Evolutionary conservation across 2,797 vertebrate species (phyloP), one percentile per base, ranked within the genome.

Genomic region (Rhinogobio ventralis): DNA sequence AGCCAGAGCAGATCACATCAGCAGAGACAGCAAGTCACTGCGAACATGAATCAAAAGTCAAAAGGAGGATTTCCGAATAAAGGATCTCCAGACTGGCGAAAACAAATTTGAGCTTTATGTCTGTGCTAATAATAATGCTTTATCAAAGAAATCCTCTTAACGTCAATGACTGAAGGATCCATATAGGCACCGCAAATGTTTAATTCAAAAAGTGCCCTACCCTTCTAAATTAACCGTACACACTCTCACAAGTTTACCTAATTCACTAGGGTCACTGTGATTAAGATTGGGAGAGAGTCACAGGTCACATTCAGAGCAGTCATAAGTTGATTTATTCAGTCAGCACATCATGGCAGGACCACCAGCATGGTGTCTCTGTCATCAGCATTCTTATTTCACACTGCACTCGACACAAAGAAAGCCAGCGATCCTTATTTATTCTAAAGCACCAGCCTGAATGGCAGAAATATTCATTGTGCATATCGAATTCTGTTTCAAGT

Each of bases 391-490:
- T 49, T 69, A 77, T 84, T 85, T 73, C 66, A 66, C 49, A 64
- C 72, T n/a, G 79, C 68, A 74, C 67, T 53, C 33, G 7, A 45
- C 55, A 79, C 80, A 73, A 77, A 82, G 49, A 81, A 20, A 85
- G 28, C 57, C 20, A 64, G 23, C 74, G 30, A 72, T 71, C 82
- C 75, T 83, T 87, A 83, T 87, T 85, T 89, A 84, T 87, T 88
- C 81, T 78, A 30, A 81, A 67, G 73, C 83, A 71, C 81, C 67
- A 25, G 81, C 67, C 72, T 39, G 80, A 81, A 85, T 69, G 72
- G 78, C 84, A 85, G 83, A 88, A 88, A 89, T 87, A 88, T 88
- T 87, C 81, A 88, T 86, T 82, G 78, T 88, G 85, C 67, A 81
- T 91, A 85, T 84, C 53, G 30, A 72, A 86, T 86, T 89, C 87